A percentile compares a stretch with the other conserved stretches of the same genome.
These are phyloP conservation scores for Pachydiplax longipennis DNA, from an alignment of 2,888 invertebrate genomes.

Conservation along the genomic window DNA sequence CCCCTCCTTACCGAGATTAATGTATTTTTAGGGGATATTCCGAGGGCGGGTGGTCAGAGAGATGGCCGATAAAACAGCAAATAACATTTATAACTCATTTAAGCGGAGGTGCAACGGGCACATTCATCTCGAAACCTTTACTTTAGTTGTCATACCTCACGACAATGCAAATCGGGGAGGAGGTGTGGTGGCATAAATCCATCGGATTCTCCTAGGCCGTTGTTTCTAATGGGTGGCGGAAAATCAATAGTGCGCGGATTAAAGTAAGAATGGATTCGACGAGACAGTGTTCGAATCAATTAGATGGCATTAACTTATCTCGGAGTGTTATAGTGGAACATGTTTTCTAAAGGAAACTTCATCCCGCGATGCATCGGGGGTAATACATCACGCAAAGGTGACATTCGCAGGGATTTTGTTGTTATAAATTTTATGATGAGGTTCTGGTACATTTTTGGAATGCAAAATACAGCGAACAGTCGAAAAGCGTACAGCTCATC, in stretches of 20 bases:
- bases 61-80: not conserved
- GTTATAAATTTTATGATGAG: too few relatives aligned
- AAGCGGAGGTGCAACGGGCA: not conserved
- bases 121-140: not conserved
- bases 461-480: too few relatives aligned
- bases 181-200: not conserved
- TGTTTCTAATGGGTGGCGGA: not conserved
- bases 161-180: not conserved
- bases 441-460: too few relatives aligned
- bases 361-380: too few relatives aligned
- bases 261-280: not conserved
- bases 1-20: not conserved
- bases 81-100: constrained; percentile 1
- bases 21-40: not conserved
- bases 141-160: not conserved
- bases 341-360: too few relatives aligned
- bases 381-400: too few relatives aligned
- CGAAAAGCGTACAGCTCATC: too few relatives aligned
- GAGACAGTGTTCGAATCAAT: not conserved
- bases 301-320: too few relatives aligned
- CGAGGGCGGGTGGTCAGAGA: not conserved
- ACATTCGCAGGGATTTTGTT: too few relatives aligned
- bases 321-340: too few relatives aligned
- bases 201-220: not conserved
- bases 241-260: not conserved